Base-by-base conservation (phyloP, 2,888 invertebrate genomes). In the Cantharis lateralis region DNA sequence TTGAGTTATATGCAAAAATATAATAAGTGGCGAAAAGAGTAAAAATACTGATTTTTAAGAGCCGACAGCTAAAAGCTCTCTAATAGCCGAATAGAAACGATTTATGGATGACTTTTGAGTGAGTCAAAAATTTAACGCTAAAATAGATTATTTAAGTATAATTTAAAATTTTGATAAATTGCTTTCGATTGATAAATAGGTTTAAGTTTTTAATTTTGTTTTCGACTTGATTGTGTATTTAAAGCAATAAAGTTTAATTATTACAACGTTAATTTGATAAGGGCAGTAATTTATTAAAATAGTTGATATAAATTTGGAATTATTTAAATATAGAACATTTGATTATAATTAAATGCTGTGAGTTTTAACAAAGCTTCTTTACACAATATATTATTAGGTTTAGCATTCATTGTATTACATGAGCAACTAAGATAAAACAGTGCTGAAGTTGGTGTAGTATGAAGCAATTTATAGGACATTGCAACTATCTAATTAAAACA, bases 401-500 rank as follows among this genome's bases (percentile, higher is more conserved):
- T n/a, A 48, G 48, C 48, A 48, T 48, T 48, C 48, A 48, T 20
- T 24, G 64, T 63, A 18, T 20, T 66, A 20, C 16, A 18, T 20
- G 24, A 66, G 24, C n/a, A 20, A 24, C 20, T 20, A 18, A 20
- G 64, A 66, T 66, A 66, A 66, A 66, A 66, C 18, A 66, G 64
- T 66, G 64, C 20, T 66, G 64, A 16, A 66, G 64, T 15, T 66
- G 18, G 18, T 66, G 64, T 20, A 66, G 64, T 16, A 16, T 66
- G 24, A 20, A 66, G n/a, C 64, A 66, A 66, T 66, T 66, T 66
- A 66, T 66, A 66, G 64, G 24, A 9, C 64, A 20, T n/a, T 66
- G 64, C 64, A 66, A 66, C 64, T 18, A 66, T 66, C 64, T 24
- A 66, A 66, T 66, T 66, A 66, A 66, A 66, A 66, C 64, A 18